A percentile compares a stretch with the other conserved stretches of the same genome.
These are phyloP conservation scores for Megastigmus dorsalis DNA, from an alignment of 2,888 invertebrate genomes.

Conservation along the genomic window DNA sequence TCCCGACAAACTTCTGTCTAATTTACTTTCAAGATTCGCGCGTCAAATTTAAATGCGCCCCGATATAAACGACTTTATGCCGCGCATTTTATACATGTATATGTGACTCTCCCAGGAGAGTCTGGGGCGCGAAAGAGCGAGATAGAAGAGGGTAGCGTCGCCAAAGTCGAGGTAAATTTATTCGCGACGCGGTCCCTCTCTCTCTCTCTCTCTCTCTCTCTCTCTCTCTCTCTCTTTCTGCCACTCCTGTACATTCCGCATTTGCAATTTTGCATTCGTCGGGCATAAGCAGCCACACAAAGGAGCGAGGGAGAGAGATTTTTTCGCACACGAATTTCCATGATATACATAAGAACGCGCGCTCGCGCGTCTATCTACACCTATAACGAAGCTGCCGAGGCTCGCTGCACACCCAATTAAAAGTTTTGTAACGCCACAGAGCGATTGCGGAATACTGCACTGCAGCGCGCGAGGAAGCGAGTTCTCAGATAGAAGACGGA, in stretches of 20 bases:
- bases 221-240: no score
- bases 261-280: conserved; percentile 22
- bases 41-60: conserved; percentile 49
- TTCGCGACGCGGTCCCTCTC: no score
- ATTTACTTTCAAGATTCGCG: conserved; percentile 51
- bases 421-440: conserved; percentile 34
- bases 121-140: not conserved
- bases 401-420: conserved; percentile 46
- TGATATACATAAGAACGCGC: no score
- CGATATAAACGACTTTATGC: conserved; percentile 29
- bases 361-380: no score
- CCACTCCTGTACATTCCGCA: not conserved
- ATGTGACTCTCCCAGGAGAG: conserved; percentile 6
- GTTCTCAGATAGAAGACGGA: not conserved
- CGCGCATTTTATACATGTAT: not conserved
- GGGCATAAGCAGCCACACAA: not conserved
- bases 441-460: not conserved
- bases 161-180: conserved; percentile 37
- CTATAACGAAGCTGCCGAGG: no score
- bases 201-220: no score
- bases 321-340: not conserved
- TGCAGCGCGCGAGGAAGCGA: not conserved
- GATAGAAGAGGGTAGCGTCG: no score
- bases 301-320: not conserved
- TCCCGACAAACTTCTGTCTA: conserved; percentile 42